Base-by-base conservation (phyloP, 1,140 invertebrate genomes). In the Nixonia krombeini region DNA sequence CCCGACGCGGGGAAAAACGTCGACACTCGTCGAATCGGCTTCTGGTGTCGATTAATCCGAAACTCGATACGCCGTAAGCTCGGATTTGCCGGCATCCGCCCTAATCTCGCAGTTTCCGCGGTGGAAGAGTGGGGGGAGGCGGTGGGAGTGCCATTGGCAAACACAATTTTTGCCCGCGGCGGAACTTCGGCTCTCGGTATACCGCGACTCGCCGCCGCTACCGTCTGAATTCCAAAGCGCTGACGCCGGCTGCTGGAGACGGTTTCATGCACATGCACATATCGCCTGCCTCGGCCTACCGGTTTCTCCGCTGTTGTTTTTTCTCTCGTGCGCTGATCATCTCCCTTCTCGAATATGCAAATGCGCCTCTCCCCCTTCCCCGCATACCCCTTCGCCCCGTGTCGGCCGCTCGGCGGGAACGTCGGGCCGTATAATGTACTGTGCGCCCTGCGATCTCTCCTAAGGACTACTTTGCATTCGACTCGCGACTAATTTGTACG, bases 401-500 rank as follows among this genome's bases (percentile, higher is more conserved):
- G 26, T 61, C 40, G 4, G 28, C 44, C n/a, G n/a, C n/a, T n/a
- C 33, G 35, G 33, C 51, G 38, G 53, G 56, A 57, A 65, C 56
- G 52, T 46, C 21, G 2, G 35, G 41, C 35, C 13, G 23, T 28
- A 53, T 62, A 62, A 68, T 45, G 42, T 35, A 53, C 47, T 63
- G 50, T 58, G 59, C 53, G 55, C 33, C 23, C 59, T 51, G 59
- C 57, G 56, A 70, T 64, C 59, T 56, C 55, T 66, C 42, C n/a
- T n/a, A 66, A 66, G 62, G 62, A 66, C 49, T 40, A 44, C 62
- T 66, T 66, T 58, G 62, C 53, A 66, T 66, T 66, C 62, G 17
- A 35, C 28, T 52, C 18, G 50, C 53, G 44, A 66, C 62, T 66
- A 53, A 66, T 66, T 66, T 58, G 62, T 66, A 58, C 23, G 55